phyloP scores from a whole-genome alignment of 2,888 invertebrate genomes.

The Electrophaes corylata region DNA sequence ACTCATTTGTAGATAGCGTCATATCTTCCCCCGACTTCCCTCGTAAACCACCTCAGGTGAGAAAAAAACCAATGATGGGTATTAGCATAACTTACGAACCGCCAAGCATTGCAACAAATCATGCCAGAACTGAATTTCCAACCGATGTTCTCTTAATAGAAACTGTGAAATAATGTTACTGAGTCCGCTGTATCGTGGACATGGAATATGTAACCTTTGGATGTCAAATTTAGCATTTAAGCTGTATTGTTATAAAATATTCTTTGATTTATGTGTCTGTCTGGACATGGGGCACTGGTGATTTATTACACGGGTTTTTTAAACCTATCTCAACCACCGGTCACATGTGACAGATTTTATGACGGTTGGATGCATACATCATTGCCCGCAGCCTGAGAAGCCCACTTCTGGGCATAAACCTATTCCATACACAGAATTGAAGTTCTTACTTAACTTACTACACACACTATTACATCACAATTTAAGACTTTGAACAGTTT shows the following conservation, averaged over 20 bases:
- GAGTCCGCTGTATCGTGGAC: constrained; percentile 2
- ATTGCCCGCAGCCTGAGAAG: too few species aligned
- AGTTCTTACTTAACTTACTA: too few species aligned
- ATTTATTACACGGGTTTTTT: too few species aligned
- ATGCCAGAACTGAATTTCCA: constrained; percentile 29
- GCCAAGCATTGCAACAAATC: constrained; percentile 28
- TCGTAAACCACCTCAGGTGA: constrained; percentile 24
- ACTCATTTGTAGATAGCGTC: constrained; percentile 17
- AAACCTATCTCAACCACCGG: too few species aligned
- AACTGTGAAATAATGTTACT: constrained; percentile 27
- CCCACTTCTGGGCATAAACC: too few species aligned
- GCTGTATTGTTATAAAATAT: too few species aligned
- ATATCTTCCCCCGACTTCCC: constrained; percentile 13
- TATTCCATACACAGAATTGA: too few species aligned
- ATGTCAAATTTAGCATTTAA: not conserved
- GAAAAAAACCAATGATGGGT: constrained; percentile 23
- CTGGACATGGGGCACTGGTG: too few species aligned
- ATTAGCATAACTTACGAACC: constrained; percentile 29
- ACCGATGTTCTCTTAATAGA: constrained; percentile 31
- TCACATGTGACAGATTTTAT: too few species aligned
- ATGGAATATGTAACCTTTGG: constrained; percentile 1
- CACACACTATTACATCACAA: too few species aligned
- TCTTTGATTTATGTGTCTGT: not conserved
- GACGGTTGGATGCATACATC: too few species aligned
- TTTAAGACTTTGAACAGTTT: too few species aligned